Base-by-base conservation (phyloP, 2,113 vertebrate genomes). In the Otus sunia region DNA sequence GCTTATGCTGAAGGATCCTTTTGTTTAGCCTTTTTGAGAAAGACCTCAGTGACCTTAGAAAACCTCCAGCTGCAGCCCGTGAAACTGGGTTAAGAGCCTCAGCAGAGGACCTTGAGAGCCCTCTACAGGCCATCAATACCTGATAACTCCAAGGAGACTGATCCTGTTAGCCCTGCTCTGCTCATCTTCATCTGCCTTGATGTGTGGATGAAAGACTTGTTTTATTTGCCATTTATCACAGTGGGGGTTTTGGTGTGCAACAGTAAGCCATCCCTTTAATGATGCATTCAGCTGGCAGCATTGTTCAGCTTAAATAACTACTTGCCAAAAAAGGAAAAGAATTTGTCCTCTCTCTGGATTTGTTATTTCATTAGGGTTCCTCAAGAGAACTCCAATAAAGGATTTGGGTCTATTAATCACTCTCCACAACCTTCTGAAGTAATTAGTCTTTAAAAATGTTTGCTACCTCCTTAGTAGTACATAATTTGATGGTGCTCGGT, bases 1-100 rank as follows among this genome's bases (percentile, higher is more conserved):
- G 27, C 79, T 95, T 96, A 96, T 95, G 90, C 90, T 98, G 97
- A 98, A 98, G 94, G 94, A 97, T 97, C 95, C 98, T 97, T 98
- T 98, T 98, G 98, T 98, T 98, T 73, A 86, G 92, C 92, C 60
- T 97, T 97, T 98, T 97, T 97, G 96, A 98, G 98, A 97, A 98
- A 97, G 97, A 98, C 98, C 98, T 98, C 97, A 80, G 90, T 99
- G 99, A 99, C 99, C 99, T 98, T 97, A 98, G 97, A 98, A 98
- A 98, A 98, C 97, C 97, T 97, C 95, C 97, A 98, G 98, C 98
- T 98, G 97, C 98, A 96, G 98, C 97, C 97, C 19, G 86, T 27
- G 96, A 76, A 97, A 88, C 66, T 81, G 82, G 96, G 87, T 94
- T 95, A 94, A 63, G 47, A 71, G 94, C 80, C 96, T 92, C 96